Evolutionary conservation across 2,888 invertebrate genomes (phyloP), one percentile per base, ranked within the genome.

Genomic region (Diadegma fenestrale): DNA sequence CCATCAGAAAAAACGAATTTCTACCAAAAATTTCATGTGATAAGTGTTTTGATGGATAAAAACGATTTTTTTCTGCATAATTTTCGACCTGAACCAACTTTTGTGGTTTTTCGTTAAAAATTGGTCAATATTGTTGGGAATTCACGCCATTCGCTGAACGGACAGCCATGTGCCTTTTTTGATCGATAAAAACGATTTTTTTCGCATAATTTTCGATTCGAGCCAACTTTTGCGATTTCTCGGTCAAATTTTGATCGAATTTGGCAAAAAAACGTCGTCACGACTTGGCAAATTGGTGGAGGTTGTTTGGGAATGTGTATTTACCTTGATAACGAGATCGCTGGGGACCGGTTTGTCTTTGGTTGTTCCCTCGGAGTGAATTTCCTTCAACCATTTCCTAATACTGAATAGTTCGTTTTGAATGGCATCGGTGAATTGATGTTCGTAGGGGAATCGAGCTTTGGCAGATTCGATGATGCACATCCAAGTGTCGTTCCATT

Each of bases 301-400:
- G 7, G 10, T 37, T 10, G 7, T 37, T 37, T 1, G 37, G 10
- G 37, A 37, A 33, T 7, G 3, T 58, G 19, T 58, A 58, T 41
- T 86, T 90, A 98, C 97, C 95, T 97, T 97, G 66, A 99, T 97
- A 77, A 97, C 95, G 89, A 99, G 94, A 95, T 99, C 99, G 87
- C 97, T 97, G 0, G 99, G 98, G 77, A 99, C 93, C 0, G 96
- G 96, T 0, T 96, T 95, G 72, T 95, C 95, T 8, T 96, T 97
- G 92, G 96, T 95, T 68, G 95, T 94, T 63, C 95, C 95, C 1
- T 89, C 86, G 0, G 91, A 90, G 92, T 99, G 99, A 14, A 98
- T 95, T 84, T 97, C 94, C 93, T 98, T 99, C 78, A 99, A 94
- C 99, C 99, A 99, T 93, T 99, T 99, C 91, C 97, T 96, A 43